Evolutionary conservation across 2,113 vertebrate species (phyloP).

Genomic region (Tricholaema leucomelas): DNA sequence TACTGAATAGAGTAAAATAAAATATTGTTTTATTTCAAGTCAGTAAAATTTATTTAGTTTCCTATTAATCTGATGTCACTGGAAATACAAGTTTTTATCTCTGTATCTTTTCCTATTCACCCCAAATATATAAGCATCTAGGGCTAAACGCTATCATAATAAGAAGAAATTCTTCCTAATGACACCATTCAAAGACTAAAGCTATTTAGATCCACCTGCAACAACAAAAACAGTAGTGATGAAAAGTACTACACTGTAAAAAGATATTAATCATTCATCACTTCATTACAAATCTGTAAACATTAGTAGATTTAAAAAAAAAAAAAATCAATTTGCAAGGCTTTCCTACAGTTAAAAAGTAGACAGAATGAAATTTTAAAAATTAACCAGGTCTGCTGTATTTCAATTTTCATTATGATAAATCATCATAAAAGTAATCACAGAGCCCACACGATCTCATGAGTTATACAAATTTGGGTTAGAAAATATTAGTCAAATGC

Average conservation of each 20-base stretch:
- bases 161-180: not conserved
- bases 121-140: not conserved
- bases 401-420: not conserved
- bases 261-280: not conserved
- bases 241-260: not conserved
- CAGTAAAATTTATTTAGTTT: not conserved
- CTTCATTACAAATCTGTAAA: not conserved
- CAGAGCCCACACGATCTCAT: not conserved
- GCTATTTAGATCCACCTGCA: not conserved
- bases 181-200: slow-evolving; percentile 14
- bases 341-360: not conserved
- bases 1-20: not conserved
- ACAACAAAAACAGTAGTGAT: not conserved
- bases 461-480: not conserved
- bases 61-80: not conserved
- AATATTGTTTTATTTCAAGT: not conserved
- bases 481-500: not conserved
- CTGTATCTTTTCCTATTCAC: not conserved
- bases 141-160: not conserved
- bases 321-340: not conserved
- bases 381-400: not conserved
- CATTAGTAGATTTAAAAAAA: not conserved
- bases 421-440: not conserved
- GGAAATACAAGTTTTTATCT: not conserved
- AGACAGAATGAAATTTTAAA: not conserved